A percentile compares a stretch with the other conserved stretches of the same genome.
Evolutionary conservation across 2,113 vertebrate species (phyloP).

Genomic region (Microcebus tavaratra): DNA sequence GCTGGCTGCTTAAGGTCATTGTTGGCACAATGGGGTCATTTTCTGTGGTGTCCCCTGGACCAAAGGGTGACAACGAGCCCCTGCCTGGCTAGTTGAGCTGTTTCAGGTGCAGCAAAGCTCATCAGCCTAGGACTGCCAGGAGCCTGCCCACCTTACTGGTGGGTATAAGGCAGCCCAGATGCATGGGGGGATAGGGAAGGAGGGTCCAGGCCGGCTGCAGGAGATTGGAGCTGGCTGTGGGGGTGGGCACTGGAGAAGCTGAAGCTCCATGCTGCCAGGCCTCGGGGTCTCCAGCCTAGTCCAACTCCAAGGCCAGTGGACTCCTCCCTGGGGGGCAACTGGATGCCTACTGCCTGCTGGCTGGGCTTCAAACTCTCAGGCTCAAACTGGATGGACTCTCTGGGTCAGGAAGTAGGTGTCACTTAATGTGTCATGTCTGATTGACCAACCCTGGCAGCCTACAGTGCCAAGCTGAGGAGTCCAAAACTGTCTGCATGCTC

Average conservation of each 20-base stretch:
- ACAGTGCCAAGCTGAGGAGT: neutral
- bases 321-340: neutral
- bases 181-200: neutral
- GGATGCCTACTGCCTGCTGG: neutral
- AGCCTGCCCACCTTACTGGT: neutral
- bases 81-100: neutral
- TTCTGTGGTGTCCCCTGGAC: neutral
- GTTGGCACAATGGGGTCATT: neutral
- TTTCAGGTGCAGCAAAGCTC: neutral
- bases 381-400: neutral
- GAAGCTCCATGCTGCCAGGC: neutral
- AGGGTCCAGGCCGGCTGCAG: neutral
- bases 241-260: neutral
- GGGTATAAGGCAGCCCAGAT: neutral
- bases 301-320: neutral
- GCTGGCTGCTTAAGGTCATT: neutral
- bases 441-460: neutral
- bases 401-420: neutral
- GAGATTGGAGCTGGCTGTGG: too few species aligned
- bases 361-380: neutral
- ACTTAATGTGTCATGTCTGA: neutral
- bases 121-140: neutral
- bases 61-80: neutral
- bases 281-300: neutral
- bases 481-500: neutral